Evolutionary conservation across 2,113 vertebrate genomes (phyloP).

Genomic region (Podilymbus podiceps): DNA sequence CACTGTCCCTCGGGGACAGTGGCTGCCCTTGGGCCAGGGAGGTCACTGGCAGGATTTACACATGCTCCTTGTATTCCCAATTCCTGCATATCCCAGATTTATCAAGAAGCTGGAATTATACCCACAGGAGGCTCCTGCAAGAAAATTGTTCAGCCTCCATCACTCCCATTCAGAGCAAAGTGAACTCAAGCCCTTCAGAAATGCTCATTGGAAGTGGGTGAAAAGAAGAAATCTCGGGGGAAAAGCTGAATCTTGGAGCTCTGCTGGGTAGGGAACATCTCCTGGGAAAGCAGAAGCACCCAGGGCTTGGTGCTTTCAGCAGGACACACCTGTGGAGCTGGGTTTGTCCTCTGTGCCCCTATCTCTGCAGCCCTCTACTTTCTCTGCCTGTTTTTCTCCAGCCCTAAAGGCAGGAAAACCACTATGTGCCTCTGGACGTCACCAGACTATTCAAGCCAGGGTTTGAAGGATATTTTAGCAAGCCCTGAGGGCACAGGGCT

Average conservation of each 20-base stretch:
- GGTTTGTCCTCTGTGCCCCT: neutral
- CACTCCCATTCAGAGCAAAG: neutral
- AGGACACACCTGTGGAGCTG: neutral
- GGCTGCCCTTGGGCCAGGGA: neutral
- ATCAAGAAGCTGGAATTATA: neutral
- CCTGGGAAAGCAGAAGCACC: neutral
- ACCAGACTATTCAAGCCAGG: neutral
- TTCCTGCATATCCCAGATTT: neutral
- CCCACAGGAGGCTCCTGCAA: neutral
- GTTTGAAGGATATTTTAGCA: neutral
- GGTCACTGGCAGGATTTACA: neutral
- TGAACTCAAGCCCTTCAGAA: neutral
- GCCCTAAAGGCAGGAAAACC: neutral
- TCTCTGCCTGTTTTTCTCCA: neutral
- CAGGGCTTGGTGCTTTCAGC: neutral
- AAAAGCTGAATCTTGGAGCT: neutral
- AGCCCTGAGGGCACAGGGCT: neutral
- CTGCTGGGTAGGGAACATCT: neutral
- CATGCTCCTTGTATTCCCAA: neutral
- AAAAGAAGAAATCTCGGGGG: neutral
- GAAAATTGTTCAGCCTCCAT: neutral
- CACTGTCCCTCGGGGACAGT: fast-evolving
- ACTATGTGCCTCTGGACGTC: neutral
- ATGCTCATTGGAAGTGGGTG: neutral
- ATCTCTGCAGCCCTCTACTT: neutral